phyloP scores from a whole-genome alignment of 2,888 invertebrate genomes.

The Deilephila elpenor region DNA sequence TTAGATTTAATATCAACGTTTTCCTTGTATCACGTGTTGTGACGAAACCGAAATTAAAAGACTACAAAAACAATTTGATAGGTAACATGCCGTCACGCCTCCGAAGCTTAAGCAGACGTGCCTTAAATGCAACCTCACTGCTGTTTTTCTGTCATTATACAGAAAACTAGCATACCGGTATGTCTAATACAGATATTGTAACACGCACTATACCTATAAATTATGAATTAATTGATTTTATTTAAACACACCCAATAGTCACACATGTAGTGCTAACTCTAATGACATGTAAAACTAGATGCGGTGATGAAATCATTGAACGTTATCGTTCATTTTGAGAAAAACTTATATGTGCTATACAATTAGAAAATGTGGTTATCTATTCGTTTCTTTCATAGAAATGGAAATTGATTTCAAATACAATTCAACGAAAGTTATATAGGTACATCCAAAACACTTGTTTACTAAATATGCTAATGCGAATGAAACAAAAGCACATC shows the following conservation, averaged over 20 bases:
- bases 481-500: slow-evolving; percentile 48
- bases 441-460: slow-evolving; percentile 22
- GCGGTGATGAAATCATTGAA: too few relatives aligned
- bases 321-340: too few relatives aligned
- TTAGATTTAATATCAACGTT: slow-evolving; percentile 55
- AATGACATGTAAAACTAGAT: too few relatives aligned
- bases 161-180: not conserved
- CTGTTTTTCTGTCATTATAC: not conserved
- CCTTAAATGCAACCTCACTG: not conserved
- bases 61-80: not conserved
- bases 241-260: too few relatives aligned
- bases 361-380: too few relatives aligned
- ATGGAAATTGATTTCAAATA: not conserved
- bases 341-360: too few relatives aligned
- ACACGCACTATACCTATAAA: too few relatives aligned
- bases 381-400: not conserved
- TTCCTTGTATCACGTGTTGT: slow-evolving; percentile 30
- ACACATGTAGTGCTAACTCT: too few relatives aligned
- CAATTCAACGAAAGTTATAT: slow-evolving; percentile 1
- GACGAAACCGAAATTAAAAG: not conserved
- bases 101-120: not conserved
- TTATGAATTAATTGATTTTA: too few relatives aligned
- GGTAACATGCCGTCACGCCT: not conserved
- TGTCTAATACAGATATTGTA: not conserved
- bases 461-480: slow-evolving; percentile 41